Base-by-base conservation (phyloP, 2,797 vertebrate genomes). In the Helostoma temminkii region DNA sequence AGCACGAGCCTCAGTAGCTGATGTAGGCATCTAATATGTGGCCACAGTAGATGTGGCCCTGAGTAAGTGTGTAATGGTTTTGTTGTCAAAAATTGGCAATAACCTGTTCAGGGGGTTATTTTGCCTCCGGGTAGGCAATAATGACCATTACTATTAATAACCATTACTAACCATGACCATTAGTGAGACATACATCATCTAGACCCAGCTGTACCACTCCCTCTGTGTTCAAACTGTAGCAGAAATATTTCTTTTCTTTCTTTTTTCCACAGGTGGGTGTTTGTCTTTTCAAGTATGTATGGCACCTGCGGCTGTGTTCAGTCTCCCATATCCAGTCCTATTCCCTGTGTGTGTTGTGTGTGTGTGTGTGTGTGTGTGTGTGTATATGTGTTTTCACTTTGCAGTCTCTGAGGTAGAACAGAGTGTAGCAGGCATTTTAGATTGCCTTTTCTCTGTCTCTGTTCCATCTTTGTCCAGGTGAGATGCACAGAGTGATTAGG, bases 181-280 rank as follows among this genome's bases (percentile, higher is more conserved):
- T n/a, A n/a, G n/a, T n/a, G n/a, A n/a, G n/a, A n/a, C n/a, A n/a
- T n/a, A n/a, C n/a, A n/a, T n/a, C n/a, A n/a, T n/a, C n/a, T n/a
- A n/a, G n/a, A n/a, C n/a, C n/a, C n/a, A n/a, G n/a, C n/a, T n/a
- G n/a, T n/a, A n/a, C 43, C 50, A 7, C 57, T 47, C 47, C 53
- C 6, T 61, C 22, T 45, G 11, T 80, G 42, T 60, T 78, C 34
- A 6, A 8, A 15, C 64, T 74, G 58, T 37, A 62, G 58, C 68
- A 70, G 15, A 62, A 70, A 80, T 58, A 74, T 72, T 63, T 8
- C 3, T 72, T 63, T 8, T 3, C 52, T 73, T 79, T 79, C 70
- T 86, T 87, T 86, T 83, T 70, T 67, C 62, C 6, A 25, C 70
- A 72, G 62, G 83, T 87, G 81, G 81, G 83, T 63, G 81, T 80